Base-by-base conservation (phyloP, 1,140 invertebrate species). In the Lethocerus indicus region DNA sequence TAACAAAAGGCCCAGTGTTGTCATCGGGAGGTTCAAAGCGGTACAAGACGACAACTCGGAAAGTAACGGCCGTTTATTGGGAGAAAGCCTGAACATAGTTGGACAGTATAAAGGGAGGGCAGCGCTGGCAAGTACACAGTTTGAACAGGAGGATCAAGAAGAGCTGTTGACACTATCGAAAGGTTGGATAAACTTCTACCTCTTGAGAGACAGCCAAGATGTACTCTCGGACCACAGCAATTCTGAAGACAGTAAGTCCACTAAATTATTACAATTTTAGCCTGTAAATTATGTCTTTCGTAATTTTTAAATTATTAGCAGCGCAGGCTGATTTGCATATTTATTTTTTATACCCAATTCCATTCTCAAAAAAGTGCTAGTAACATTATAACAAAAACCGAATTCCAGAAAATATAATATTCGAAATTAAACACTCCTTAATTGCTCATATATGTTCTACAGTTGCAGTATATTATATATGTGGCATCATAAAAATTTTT, bases 141-240 rank as follows among this genome's bases (percentile, higher is more conserved):
- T n/a, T n/a, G n/a, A n/a, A n/a, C 2, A 28, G 3, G 42, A 53
- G 46, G 58, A 55, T 41, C 55, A 56, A 23, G 59, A 58, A 40
- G 58, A 61, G 13, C 47, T 61, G 12, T 21, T 61, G 2, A 59
- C 58, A 0, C 41, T 62, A 9, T 62, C 60, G 13, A 62, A 60
- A 40, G 61, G 61, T 13, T 63, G 61, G 61, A 61, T 63, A 14
- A 62, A 63, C 46, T 63, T 63, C 47, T 63, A 63, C 41, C 45
- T 62, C 13, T 46, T 63, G 6, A 50, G 49, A 39, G 57, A 58
- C 18, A 59, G 53, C 39, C 41, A 53, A 12, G 57, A 59, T 29
- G 29, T 53, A 12, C 29, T 32, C 3, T 52, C 50, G 1, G 58
- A 58, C n/a, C n/a, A n/a, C 35, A 51, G 43, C 28, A 35, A 53